phyloP scores from a whole-genome alignment of 2,888 invertebrate species.

The Cactoblastis cactorum region DNA sequence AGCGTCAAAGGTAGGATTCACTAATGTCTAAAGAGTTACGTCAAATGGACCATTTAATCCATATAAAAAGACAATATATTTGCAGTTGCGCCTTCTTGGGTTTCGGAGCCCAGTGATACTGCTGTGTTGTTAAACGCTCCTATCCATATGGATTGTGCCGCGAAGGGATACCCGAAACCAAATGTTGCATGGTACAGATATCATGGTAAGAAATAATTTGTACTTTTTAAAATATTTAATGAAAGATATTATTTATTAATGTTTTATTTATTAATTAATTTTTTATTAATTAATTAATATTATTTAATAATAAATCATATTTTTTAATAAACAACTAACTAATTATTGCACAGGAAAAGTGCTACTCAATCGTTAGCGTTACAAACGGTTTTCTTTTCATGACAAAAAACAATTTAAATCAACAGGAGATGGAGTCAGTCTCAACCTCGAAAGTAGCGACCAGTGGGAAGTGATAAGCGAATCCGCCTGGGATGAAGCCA shows the following conservation, averaged over 20 bases:
- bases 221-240: too few species aligned
- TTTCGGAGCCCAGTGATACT: constrained; percentile 83
- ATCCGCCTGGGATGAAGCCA: constrained; percentile 23
- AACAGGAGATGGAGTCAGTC: constrained; percentile 26
- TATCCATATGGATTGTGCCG: constrained; percentile 84
- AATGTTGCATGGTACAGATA: constrained; percentile 82
- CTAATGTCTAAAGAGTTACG: constrained; percentile 23
- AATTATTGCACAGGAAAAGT: too few species aligned
- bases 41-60: not conserved
- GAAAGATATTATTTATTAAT: too few species aligned
- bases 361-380: too few species aligned
- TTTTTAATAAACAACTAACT: too few species aligned
- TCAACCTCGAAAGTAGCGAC: constrained; percentile 31
- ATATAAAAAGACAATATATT: not conserved
- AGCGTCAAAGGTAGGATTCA: constrained; percentile 81
- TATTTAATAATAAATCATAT: too few species aligned
- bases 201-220: constrained; percentile 37
- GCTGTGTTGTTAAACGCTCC: constrained; percentile 85
- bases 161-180: constrained; percentile 86
- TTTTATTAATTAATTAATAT: too few species aligned
- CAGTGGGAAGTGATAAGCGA: constrained; percentile 36
- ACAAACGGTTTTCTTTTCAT: too few species aligned
- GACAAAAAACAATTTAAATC: too few species aligned
- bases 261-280: too few species aligned
- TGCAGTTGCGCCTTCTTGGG: constrained; percentile 86